These are phyloP conservation scores for Diacarnus erythraeanus DNA, from an alignment of 37 sponge, comb jelly and placozoan genomes.

Conservation along the genomic window DNA sequence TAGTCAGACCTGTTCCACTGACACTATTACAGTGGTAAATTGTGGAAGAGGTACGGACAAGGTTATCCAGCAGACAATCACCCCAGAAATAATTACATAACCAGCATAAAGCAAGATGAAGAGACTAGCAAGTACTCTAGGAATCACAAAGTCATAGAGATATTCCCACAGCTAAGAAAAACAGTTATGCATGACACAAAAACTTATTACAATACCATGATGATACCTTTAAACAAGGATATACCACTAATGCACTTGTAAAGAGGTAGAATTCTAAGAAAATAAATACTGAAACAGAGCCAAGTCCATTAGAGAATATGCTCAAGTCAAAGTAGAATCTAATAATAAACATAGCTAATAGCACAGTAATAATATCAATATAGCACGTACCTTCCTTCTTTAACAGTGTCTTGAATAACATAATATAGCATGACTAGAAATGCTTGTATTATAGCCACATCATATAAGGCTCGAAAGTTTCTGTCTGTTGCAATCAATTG, in stretches of 20 bases:
- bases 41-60: background rate
- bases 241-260: background rate
- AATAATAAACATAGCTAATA: background rate
- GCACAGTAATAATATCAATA: background rate
- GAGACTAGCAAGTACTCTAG: background rate
- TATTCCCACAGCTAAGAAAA: background rate
- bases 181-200: background rate
- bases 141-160: background rate
- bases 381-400: conserved; percentile 31
- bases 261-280: conserved; percentile 7
- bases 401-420: conserved; percentile 19
- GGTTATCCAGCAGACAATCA: background rate
- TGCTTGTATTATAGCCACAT: conserved; percentile 28
- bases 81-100: background rate
- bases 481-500: conserved; percentile 1
- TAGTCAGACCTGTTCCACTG: conserved; percentile 10
- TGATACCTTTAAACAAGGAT: conserved; percentile 32
- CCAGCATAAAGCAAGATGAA: background rate
- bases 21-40: background rate
- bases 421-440: conserved; percentile 13
- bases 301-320: background rate
- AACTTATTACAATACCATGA: background rate
- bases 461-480: conserved; percentile 42
- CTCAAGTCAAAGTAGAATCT: background rate
- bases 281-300: background rate